Base-by-base conservation (phyloP, 2,888 invertebrate genomes). In the Agonopterix arenella region DNA sequence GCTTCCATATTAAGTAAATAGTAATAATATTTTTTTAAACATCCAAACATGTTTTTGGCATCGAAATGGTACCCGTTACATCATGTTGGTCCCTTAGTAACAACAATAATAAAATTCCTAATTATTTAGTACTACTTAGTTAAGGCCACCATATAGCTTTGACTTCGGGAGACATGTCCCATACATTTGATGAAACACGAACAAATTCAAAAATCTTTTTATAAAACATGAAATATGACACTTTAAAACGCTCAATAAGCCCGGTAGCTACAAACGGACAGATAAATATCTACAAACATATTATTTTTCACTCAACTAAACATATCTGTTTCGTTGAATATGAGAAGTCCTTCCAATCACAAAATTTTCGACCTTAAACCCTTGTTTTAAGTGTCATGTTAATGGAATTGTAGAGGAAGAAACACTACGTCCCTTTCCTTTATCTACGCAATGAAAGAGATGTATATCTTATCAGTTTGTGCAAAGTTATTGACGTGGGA, bases 251-350 rank as follows among this genome's bases (percentile, higher is more conserved):
- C 40, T 82, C 68, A 81, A 81, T 58, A 36, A 57, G 53, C 61
- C 62, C 74, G 72, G 73, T 70, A 77, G 76, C 76, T 56, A 64
- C 58, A 52, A 36, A 48, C 54, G 62, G 84, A 84, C 83, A 62
- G 84, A 84, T 84, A 72, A 54, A 41, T 52, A 86, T 86, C 85
- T 71, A 70, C 60, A 77, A 84, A 82, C 81, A 82, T 84, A 85
- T 84, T 81, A 80, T 75, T 83, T 84, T 85, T 79, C 85, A 84
- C 79, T 81, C 76, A 80, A 83, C 80, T 81, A 68, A 75, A 69
- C 73, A 44, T 28, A 28, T 28, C 28, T 28, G 28, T 28, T 28
- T 28, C 28, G 5, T 28, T 28, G 5, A 28, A 28, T 28, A 28
- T 28, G 0, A 28, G 28, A 28, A 28, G 28, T 28, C 28, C 28